Evolutionary conservation across 1,140 invertebrate genomes (phyloP).

Genomic region (Phthorimaea operculella): DNA sequence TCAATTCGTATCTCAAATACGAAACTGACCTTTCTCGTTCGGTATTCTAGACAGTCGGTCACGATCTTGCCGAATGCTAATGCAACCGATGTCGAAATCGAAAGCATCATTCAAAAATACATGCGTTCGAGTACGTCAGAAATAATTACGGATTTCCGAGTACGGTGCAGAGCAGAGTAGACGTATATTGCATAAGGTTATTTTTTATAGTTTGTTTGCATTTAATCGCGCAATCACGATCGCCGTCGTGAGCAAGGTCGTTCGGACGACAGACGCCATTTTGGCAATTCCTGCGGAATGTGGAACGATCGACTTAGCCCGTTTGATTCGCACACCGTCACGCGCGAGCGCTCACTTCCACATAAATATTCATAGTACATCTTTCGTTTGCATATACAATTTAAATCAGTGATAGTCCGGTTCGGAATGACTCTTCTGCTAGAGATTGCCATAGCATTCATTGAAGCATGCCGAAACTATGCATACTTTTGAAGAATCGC

Average conservation of each 20-base stretch:
- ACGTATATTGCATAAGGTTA: conserved; percentile 14
- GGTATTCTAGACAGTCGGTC: conserved; percentile 25
- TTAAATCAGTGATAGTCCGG: not conserved
- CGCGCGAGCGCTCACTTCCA: conserved; percentile 6
- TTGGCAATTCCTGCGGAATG: conserved; percentile 19
- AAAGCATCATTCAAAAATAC: conserved; percentile 21
- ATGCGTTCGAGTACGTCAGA: not conserved
- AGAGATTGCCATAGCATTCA: not conserved
- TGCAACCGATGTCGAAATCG: conserved; percentile 29
- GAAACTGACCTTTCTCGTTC: conserved; percentile 32
- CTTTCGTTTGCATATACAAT: not conserved
- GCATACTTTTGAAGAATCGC: not conserved
- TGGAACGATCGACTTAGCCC: conserved; percentile 21
- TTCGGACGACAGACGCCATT: not conserved
- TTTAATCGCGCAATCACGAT: conserved; percentile 23
- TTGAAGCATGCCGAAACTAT: not conserved
- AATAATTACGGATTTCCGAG: conserved; percentile 37
- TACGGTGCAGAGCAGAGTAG: no score
- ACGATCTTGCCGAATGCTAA: conserved; percentile 25
- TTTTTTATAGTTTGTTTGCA: conserved; percentile 3
- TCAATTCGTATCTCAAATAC: conserved; percentile 10
- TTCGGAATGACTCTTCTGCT: not conserved
- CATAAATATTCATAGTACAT: not conserved
- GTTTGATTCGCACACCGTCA: conserved; percentile 22
- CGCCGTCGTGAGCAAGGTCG: conserved; percentile 21